Percentiles rank a stretch among this genome's conserved stretches.
Evolutionary conservation across 2,113 vertebrate species (phyloP).

Genomic region (Fulica atra): DNA sequence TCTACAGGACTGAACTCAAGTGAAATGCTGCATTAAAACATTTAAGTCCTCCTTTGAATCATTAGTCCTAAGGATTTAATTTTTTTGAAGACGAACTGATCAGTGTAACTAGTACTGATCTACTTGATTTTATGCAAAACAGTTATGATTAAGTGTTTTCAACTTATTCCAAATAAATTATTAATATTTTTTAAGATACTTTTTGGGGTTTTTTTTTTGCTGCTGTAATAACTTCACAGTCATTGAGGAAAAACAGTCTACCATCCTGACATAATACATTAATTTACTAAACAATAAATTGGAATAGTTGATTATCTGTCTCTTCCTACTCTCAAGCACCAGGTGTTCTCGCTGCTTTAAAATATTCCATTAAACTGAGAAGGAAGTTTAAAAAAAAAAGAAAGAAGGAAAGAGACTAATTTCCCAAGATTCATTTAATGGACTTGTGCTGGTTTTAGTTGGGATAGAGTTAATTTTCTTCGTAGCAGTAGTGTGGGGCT

Average conservation of each 20-base stretch:
- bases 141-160: background rate
- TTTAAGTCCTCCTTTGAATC: background rate
- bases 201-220: background rate
- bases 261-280: background rate
- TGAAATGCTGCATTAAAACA: background rate
- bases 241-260: background rate
- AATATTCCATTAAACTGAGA: background rate
- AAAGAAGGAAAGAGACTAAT: background rate
- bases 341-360: background rate
- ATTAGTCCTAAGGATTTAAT: background rate
- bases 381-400: background rate
- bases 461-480: too few species aligned
- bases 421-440: too few species aligned
- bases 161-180: background rate
- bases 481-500: too few species aligned
- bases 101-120: background rate
- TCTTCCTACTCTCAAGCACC: background rate
- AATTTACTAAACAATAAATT: background rate
- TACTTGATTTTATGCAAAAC: background rate
- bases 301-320: background rate
- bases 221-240: background rate
- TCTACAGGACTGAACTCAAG: background rate
- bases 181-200: background rate
- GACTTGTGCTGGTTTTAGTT: too few species aligned
- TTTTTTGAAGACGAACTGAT: background rate